phyloP scores from a whole-genome alignment of 53 echinoderm and acorn worm species.

The Echinarachnius parma region DNA sequence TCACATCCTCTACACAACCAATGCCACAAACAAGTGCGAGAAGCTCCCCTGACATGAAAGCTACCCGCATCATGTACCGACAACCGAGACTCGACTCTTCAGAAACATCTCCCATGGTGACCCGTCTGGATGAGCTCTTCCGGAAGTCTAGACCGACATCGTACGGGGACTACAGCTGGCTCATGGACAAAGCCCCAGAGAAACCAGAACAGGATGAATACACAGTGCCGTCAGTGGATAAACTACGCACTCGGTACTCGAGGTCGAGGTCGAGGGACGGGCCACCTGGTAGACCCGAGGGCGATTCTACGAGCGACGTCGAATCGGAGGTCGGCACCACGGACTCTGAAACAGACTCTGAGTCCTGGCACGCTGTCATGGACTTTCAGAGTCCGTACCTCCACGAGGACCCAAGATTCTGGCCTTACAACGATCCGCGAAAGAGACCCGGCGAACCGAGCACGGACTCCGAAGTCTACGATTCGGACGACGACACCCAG shows the following conservation, averaged over 20 bases:
- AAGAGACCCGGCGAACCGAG: constrained; percentile 37
- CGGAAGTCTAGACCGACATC: constrained; percentile 22
- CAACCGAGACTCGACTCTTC: constrained; percentile 39
- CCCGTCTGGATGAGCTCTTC: constrained; percentile 65
- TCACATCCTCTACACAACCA: no score
- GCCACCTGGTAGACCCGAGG: constrained; percentile 39
- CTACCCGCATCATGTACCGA: constrained; percentile 38
- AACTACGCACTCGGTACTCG: constrained; percentile 19
- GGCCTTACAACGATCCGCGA: constrained; percentile 33
- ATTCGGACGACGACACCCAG: constrained; percentile 58
- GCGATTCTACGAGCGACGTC: constrained; percentile 51
- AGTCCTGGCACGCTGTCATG: constrained; percentile 67
- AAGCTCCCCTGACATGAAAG: constrained; percentile 22
- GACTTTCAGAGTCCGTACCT: constrained; percentile 62
- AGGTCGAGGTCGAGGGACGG: constrained; percentile 23
- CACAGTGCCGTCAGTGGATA: constrained; percentile 30
- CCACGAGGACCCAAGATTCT: constrained; percentile 59
- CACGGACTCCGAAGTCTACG: constrained; percentile 42
- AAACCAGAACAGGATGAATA: constrained; percentile 25
- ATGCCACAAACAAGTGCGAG: constrained; percentile 14
- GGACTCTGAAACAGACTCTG: constrained; percentile 69
- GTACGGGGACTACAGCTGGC: constrained; percentile 30
- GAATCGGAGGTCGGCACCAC: constrained; percentile 60
- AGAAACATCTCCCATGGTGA: constrained; percentile 57
- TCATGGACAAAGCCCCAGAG: constrained; percentile 35